Percentiles rank a stretch among this genome's conserved stretches.
Conservation (phyloP, 2,113 vertebrate genomes). For the Anolis sagrei region DNA sequence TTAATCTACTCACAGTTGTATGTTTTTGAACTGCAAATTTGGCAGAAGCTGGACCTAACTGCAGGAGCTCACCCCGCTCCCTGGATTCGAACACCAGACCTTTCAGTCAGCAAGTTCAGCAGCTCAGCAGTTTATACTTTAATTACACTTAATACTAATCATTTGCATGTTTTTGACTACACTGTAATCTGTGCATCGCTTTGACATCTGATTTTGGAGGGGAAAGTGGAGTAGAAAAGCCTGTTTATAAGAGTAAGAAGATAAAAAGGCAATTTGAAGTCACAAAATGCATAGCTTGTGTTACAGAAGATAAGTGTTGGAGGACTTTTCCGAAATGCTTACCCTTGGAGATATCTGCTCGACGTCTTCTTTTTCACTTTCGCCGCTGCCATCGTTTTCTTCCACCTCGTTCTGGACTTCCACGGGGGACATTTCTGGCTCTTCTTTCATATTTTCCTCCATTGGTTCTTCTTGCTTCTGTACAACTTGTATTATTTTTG, state of each 20-base stretch:
- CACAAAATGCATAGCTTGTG: not conserved
- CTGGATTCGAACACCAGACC: no score
- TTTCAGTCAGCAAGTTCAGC: no score
- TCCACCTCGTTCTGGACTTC: slow-evolving; percentile 78
- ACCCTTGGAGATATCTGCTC: slow-evolving; percentile 87
- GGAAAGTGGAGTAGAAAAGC: no score
- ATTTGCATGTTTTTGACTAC: no score
- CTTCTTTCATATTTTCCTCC: slow-evolving; percentile 75
- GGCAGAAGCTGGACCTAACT: no score
- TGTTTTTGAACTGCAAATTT: no score
- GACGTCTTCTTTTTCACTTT: slow-evolving; percentile 83
- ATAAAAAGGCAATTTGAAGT: not conserved
- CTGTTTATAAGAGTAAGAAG: not conserved
- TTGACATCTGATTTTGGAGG: no score
- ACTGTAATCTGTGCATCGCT: no score
- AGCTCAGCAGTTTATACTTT: no score
- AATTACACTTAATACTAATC: no score
- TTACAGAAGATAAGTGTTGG: not conserved
- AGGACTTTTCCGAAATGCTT: slow-evolving; percentile 55
- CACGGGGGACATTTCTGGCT: slow-evolving; percentile 72
- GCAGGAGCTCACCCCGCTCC: no score
- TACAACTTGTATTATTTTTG: slow-evolving; percentile 75
- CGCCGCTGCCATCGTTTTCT: slow-evolving; percentile 82
- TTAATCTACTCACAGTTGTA: no score
- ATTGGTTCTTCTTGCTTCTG: slow-evolving; percentile 74